Evolutionary conservation across 2,888 invertebrate species (phyloP).

Genomic region (Tuta absoluta): DNA sequence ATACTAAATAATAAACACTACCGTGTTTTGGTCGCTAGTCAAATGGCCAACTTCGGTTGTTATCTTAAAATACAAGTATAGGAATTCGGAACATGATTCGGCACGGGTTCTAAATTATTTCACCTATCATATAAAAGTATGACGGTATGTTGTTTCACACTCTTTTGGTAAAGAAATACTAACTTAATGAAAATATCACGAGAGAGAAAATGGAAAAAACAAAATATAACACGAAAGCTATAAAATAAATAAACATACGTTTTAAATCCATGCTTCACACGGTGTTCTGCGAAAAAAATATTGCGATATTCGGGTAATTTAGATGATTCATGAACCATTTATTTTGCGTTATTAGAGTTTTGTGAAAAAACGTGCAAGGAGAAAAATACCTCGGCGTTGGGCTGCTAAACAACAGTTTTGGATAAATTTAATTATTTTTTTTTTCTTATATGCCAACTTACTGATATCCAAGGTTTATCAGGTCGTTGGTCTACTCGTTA

Average conservation of each 20-base stretch:
- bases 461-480: no score
- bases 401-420: slow-evolving; percentile 13
- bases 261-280: slow-evolving; percentile 33
- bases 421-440: no score
- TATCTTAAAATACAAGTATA: no score
- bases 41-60: no score
- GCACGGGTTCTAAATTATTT: no score
- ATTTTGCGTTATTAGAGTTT: slow-evolving; percentile 35
- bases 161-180: not conserved
- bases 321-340: slow-evolving; percentile 37
- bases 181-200: slow-evolving; percentile 21
- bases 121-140: no score
- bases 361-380: slow-evolving; percentile 29
- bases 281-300: slow-evolving; percentile 31
- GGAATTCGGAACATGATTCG: no score
- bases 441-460: no score
- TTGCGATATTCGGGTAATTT: slow-evolving; percentile 36
- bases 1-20: no score
- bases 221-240: slow-evolving; percentile 28
- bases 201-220: slow-evolving; percentile 12
- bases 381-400: slow-evolving; percentile 20
- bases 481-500: no score
- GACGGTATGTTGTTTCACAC: no score
- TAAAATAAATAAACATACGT: slow-evolving; percentile 31
- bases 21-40: no score